Conservation (phyloP, 35 echinoderm and acorn worm species). For the Apostichopus japonicus region DNA sequence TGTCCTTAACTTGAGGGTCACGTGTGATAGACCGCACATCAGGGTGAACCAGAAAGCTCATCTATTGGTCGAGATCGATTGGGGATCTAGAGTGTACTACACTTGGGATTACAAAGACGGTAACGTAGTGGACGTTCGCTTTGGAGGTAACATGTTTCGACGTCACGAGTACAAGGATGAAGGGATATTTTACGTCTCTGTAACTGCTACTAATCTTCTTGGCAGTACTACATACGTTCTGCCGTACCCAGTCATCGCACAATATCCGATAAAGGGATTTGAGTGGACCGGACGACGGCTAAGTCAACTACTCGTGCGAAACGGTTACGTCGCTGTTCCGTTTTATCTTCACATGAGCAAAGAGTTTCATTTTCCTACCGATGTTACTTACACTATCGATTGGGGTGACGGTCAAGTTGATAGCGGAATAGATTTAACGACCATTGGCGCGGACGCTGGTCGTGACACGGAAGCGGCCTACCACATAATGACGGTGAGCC, state of each 20-base stretch:
- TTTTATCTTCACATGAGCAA: slow-evolving; percentile 70
- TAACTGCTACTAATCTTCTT: slow-evolving; percentile 76
- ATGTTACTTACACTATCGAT: slow-evolving; percentile 69
- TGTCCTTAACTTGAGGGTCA: slow-evolving; percentile 63
- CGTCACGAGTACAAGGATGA: slow-evolving; percentile 69
- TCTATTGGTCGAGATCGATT: slow-evolving; percentile 62
- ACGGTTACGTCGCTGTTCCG: slow-evolving; percentile 62
- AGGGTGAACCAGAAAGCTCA: slow-evolving; percentile 58
- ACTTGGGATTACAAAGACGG: slow-evolving; percentile 90
- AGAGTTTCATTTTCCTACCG: slow-evolving; percentile 76
- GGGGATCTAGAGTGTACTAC: slow-evolving; percentile 84
- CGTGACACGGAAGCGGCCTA: slow-evolving; percentile 66
- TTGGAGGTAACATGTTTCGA: slow-evolving; percentile 45
- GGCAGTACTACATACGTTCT: slow-evolving; percentile 52
- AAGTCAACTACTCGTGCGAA: slow-evolving; percentile 58
- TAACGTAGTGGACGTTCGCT: slow-evolving; percentile 42
- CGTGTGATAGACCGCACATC: slow-evolving; percentile 59
- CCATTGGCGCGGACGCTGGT: slow-evolving; percentile 29
- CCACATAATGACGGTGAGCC: slow-evolving; percentile 62
- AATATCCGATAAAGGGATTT: slow-evolving; percentile 79
- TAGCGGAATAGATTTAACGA: slow-evolving; percentile 33
- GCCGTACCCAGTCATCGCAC: slow-evolving; percentile 68
- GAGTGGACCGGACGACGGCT: slow-evolving; percentile 73
- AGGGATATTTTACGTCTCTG: slow-evolving; percentile 71
- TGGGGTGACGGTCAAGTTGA: slow-evolving; percentile 67